Conservation (phyloP, 2,113 vertebrate species). For the Sturnus vulgaris region DNA sequence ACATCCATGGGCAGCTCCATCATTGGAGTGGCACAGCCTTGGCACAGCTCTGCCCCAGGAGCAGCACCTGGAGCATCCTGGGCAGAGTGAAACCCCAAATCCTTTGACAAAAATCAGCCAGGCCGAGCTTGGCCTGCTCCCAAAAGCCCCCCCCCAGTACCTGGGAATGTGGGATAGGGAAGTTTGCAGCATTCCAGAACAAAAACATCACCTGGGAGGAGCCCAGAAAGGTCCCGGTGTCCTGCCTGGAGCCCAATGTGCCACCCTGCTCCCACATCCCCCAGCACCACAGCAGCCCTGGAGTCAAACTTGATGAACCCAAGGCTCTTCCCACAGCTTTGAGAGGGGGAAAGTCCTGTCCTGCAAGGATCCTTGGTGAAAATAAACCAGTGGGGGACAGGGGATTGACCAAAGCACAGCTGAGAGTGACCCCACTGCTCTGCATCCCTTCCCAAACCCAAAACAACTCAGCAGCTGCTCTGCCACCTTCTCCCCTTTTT, state of each 20-base stretch:
- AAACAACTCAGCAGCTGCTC: not conserved
- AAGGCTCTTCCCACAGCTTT: not conserved
- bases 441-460: not conserved
- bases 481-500: not conserved
- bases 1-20: not conserved
- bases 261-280: not conserved
- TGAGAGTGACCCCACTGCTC: fast-evolving
- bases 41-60: not conserved
- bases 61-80: not conserved
- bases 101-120: not conserved
- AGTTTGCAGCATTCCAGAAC: not conserved
- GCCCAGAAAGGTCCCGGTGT: fast-evolving
- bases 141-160: not conserved
- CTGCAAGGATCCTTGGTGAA: not conserved
- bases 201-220: not conserved
- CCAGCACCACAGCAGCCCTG: not conserved
- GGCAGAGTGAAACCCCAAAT: not conserved
- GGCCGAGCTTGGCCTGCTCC: not conserved
- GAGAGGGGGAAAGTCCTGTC: not conserved
- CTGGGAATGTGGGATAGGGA: not conserved
- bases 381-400: not conserved
- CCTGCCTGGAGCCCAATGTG: not conserved
- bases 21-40: fast-evolving
- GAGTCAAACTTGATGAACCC: not conserved
- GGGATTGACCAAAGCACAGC: not conserved